A percentile compares a stretch with the other conserved stretches of the same genome.
phyloP scores from a whole-genome alignment of 2,113 vertebrate genomes.

The Cyanistes caeruleus region DNA sequence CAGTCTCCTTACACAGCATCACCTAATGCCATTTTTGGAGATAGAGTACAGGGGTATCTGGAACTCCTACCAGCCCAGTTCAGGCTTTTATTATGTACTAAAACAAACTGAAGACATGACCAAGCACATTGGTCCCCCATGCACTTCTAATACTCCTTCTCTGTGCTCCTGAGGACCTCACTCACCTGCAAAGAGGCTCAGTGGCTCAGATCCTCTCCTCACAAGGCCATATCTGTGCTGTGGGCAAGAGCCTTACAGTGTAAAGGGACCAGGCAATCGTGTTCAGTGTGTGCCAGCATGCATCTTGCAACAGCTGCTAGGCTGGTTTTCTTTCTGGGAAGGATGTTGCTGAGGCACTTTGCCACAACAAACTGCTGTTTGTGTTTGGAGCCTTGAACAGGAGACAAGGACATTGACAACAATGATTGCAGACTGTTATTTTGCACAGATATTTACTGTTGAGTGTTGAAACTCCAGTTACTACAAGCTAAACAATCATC shows the following conservation, averaged over 20 bases:
- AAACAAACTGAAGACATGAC: not conserved
- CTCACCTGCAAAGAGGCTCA: not conserved
- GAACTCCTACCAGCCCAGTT: not conserved
- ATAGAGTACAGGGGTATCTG: not conserved
- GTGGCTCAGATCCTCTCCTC: not conserved
- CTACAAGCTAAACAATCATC: not conserved
- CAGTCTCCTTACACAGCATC: not conserved
- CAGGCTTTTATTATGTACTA: not conserved
- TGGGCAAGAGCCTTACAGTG: not conserved
- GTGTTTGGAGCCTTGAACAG: not conserved
- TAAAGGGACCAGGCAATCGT: accelerated
- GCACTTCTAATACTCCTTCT: not conserved
- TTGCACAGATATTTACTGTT: not conserved
- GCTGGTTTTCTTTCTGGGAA: not conserved
- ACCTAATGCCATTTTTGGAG: not conserved
- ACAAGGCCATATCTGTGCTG: not conserved
- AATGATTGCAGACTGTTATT: not conserved
- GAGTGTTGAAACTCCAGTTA: not conserved
- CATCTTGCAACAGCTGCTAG: not conserved
- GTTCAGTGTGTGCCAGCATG: accelerated
- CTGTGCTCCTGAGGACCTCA: not conserved
- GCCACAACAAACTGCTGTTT: not conserved
- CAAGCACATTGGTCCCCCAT: not conserved
- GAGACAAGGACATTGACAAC: not conserved
- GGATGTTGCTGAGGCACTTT: not conserved